A percentile compares a stretch with the other conserved stretches of the same genome.
Evolutionary conservation across 1,140 invertebrate species (phyloP).

Genomic region (Leptinotarsa texana): DNA sequence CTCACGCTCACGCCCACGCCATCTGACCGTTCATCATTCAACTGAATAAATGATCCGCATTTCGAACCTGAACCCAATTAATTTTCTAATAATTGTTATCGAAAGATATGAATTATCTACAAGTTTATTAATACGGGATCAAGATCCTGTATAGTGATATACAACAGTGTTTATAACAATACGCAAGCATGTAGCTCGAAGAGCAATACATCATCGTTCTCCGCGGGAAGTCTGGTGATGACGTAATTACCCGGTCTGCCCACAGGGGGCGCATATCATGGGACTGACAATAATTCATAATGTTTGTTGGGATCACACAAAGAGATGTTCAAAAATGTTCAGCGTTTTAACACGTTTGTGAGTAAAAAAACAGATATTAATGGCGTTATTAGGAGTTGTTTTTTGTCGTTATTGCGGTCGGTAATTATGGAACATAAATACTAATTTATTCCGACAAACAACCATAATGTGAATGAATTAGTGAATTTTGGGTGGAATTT

Average conservation of each 20-base stretch:
- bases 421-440: conserved; percentile 19
- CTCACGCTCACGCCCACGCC: background rate
- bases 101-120: conserved; percentile 26
- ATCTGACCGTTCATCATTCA: background rate
- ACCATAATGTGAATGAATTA: conserved; percentile 4
- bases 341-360: conserved; percentile 15
- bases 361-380: conserved; percentile 11
- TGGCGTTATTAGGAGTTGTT: conserved; percentile 10
- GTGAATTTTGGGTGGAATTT: background rate
- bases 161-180: conserved; percentile 25
- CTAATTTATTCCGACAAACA: conserved; percentile 13
- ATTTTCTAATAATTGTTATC: conserved; percentile 20
- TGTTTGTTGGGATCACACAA: conserved; percentile 18
- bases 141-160: conserved; percentile 20
- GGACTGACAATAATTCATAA: conserved; percentile 17
- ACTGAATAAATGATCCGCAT: conserved; percentile 1
- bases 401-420: background rate
- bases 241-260: conserved; percentile 25
- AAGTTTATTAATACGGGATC: conserved; percentile 22
- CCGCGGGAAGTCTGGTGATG: conserved; percentile 21
- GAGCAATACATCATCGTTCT: conserved; percentile 20
- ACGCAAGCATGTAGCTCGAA: conserved; percentile 15
- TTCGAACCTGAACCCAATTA: conserved; percentile 7
- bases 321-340: conserved; percentile 11
- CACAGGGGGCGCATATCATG: conserved; percentile 26